Conservation (phyloP, 2,888 invertebrate species). For the Cyclophora albipunctata region DNA sequence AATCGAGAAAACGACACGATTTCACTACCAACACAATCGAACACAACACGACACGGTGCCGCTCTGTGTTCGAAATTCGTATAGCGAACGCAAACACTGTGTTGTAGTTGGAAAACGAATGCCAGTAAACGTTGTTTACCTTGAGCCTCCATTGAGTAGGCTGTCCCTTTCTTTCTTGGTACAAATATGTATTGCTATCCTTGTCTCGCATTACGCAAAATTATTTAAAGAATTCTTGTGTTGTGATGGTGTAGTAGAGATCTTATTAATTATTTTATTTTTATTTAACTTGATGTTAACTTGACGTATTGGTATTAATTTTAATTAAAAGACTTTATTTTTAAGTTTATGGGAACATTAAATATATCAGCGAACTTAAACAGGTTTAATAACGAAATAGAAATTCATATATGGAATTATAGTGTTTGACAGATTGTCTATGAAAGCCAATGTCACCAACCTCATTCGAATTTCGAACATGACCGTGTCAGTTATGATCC, state of each 20-base stretch:
- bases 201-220: constrained; percentile 51
- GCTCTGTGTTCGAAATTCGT: constrained; percentile 10
- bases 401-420: too few relatives aligned
- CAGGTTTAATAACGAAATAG: background rate
- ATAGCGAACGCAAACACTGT: constrained; percentile 30
- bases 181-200: constrained; percentile 27
- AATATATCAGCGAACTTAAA: background rate
- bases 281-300: background rate
- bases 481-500: too few relatives aligned
- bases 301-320: background rate
- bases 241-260: constrained; percentile 25
- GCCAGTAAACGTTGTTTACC: constrained; percentile 68
- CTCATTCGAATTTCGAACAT: too few relatives aligned
- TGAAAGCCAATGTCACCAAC: too few relatives aligned
- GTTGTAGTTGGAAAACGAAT: constrained; percentile 49
- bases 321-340: background rate
- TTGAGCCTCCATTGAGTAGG: constrained; percentile 44
- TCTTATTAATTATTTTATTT: constrained; percentile 12
- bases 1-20: constrained; percentile 49
- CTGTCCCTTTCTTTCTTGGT: constrained; percentile 30
- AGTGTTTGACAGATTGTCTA: too few relatives aligned
- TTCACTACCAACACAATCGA: constrained; percentile 9
- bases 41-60: constrained; percentile 23
- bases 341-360: background rate
- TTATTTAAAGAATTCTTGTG: constrained; percentile 48